Percentiles rank a stretch among this genome's conserved stretches.
These are phyloP conservation scores for Pocota personata DNA, from an alignment of 2,888 invertebrate genomes.

Conservation along the genomic window DNA sequence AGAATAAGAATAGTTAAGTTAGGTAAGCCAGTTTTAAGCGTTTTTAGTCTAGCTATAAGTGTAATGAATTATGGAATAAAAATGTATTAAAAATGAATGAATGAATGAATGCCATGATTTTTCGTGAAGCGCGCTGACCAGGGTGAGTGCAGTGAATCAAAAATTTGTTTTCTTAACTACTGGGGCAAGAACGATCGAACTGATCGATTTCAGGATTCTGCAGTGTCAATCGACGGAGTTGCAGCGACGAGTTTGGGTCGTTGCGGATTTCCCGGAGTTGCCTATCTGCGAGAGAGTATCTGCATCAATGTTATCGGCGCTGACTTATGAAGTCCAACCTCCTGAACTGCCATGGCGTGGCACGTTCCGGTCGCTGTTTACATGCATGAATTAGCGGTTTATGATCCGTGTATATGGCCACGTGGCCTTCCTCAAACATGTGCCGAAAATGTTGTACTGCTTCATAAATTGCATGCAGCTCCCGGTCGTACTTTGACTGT, in stretches of 20 bases:
- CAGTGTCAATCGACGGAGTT: background rate
- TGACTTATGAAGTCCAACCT: constrained; percentile 2
- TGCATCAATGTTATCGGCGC: background rate
- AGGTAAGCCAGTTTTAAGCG: no score
- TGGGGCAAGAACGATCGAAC: background rate
- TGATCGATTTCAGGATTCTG: background rate
- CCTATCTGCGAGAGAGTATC: background rate
- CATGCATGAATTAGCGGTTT: constrained; percentile 2
- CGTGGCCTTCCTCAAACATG: background rate
- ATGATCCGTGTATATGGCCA: constrained; percentile 11
- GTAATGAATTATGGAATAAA: no score
- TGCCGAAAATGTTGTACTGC: no score
- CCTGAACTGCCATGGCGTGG: background rate
- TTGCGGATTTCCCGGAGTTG: background rate
- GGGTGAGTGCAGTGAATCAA: constrained; percentile 3
- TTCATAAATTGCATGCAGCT: no score
- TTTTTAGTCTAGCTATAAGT: no score
- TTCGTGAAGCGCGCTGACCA: background rate
- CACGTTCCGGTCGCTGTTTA: constrained; percentile 13
- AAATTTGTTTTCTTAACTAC: background rate
- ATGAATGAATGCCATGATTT: background rate
- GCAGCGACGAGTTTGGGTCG: background rate
- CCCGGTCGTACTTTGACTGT: no score
- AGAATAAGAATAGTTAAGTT: no score
- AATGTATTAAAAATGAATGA: no score